Evolutionary conservation across 2,888 invertebrate species (phyloP).

Genomic region (Megastigmus dorsalis): DNA sequence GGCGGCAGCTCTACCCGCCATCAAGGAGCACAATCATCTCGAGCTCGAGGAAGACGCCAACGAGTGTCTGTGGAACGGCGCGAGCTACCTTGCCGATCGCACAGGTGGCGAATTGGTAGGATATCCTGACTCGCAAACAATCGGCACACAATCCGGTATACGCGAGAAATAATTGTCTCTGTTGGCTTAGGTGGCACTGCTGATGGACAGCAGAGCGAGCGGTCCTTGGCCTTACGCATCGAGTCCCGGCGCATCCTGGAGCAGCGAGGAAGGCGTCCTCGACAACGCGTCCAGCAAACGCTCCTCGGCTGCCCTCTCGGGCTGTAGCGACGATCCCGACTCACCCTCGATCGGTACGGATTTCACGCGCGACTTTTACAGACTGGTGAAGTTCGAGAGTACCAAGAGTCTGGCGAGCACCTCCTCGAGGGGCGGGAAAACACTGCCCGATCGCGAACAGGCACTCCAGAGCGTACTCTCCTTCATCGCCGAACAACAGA

Average conservation of each 20-base stretch:
- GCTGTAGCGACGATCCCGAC: slow-evolving; percentile 80
- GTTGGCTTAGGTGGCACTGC: slow-evolving; percentile 71
- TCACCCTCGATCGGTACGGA: slow-evolving; percentile 82
- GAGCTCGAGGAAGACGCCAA: slow-evolving; percentile 85
- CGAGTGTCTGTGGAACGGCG: slow-evolving; percentile 85
- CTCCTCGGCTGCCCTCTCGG: slow-evolving; percentile 82
- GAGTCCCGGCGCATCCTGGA: slow-evolving; percentile 76
- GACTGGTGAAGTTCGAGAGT: slow-evolving; percentile 87
- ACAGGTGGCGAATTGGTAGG: slow-evolving; percentile 81
- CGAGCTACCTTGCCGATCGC: slow-evolving; percentile 81
- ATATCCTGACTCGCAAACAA: too few relatives aligned
- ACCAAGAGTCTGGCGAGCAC: slow-evolving; percentile 86
- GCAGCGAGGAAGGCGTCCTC: slow-evolving; percentile 75
- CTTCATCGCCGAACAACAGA: slow-evolving; percentile 86
- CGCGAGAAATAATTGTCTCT: too few relatives aligned
- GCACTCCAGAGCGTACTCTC: slow-evolving; percentile 84
- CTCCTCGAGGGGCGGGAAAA: slow-evolving; percentile 80
- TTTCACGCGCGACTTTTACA: slow-evolving; percentile 87
- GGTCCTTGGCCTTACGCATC: slow-evolving; percentile 81
- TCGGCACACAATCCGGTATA: too few relatives aligned
- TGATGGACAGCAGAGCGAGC: slow-evolving; percentile 76
- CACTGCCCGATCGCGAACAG: slow-evolving; percentile 80
- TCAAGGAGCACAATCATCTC: slow-evolving; percentile 83
- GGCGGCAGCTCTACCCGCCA: slow-evolving; percentile 83
- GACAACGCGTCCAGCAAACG: slow-evolving; percentile 80